A percentile compares a stretch with the other conserved stretches of the same genome.
Evolutionary conservation across 2,113 vertebrate genomes (phyloP).

Genomic region (Mesembrinibis cayennensis): DNA sequence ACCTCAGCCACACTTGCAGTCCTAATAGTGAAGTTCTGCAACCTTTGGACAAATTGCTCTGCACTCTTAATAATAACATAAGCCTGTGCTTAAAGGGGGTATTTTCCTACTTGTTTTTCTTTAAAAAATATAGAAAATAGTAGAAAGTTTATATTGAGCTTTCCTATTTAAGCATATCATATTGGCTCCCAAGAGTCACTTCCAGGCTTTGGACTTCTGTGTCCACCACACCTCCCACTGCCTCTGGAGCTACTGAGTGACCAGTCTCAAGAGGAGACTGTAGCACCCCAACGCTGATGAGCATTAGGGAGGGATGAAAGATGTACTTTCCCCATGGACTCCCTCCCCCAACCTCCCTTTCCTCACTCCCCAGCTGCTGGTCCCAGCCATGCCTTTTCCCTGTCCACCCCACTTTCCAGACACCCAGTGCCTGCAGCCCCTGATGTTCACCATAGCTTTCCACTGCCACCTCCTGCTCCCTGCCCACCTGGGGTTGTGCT

Average conservation of each 20-base stretch:
- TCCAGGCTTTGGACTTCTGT: neutral
- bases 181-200: neutral
- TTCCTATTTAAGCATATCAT: neutral
- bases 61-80: neutral
- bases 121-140: neutral
- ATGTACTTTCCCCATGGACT: neutral
- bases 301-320: neutral
- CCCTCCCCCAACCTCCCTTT: neutral
- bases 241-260: neutral
- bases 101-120: neutral
- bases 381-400: neutral
- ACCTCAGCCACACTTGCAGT: neutral
- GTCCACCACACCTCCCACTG: neutral
- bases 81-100: neutral
- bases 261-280: fast-evolving
- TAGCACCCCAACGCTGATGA: fast-evolving
- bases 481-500: neutral
- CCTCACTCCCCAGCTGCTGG: neutral
- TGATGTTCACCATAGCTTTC: fast-evolving
- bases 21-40: neutral
- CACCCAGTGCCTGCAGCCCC: fast-evolving
- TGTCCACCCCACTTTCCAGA: fast-evolving
- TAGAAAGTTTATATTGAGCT: neutral
- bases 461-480: neutral
- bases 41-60: neutral